Conservation (phyloP, 2,888 invertebrate species). For the Clostera curtula region DNA sequence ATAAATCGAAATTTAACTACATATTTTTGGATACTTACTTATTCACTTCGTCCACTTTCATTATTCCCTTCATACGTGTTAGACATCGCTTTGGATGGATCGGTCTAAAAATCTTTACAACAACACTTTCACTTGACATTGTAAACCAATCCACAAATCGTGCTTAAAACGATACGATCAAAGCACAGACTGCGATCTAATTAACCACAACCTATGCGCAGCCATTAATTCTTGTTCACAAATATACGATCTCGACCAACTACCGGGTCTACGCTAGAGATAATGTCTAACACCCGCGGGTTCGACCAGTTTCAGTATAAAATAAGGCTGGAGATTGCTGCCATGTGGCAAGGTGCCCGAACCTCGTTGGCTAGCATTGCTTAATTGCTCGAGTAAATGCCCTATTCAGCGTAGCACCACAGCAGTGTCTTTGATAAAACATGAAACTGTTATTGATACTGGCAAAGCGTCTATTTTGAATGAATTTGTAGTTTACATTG, state of each 20-base stretch:
- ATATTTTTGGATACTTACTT: too few relatives aligned
- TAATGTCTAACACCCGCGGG: conserved; percentile 23
- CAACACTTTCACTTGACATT: too few relatives aligned
- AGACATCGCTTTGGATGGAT: too few relatives aligned
- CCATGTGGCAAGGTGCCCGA: conserved; percentile 59
- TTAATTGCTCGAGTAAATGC: conserved; percentile 46
- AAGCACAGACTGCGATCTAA: not conserved
- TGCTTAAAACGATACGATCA: not conserved
- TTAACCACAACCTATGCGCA: conserved; percentile 1
- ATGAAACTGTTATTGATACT: conserved; percentile 28
- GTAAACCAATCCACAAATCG: too few relatives aligned
- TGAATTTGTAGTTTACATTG: too few relatives aligned
- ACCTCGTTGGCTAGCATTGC: conserved; percentile 37
- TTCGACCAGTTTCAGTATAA: conserved; percentile 33
- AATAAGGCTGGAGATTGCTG: conserved; percentile 36
- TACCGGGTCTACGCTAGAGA: conserved; percentile 15
- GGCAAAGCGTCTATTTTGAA: conserved; percentile 19
- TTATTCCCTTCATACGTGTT: too few relatives aligned
- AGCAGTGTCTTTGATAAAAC: conserved; percentile 33
- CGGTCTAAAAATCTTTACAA: too few relatives aligned
- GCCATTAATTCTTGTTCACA: conserved; percentile 9
- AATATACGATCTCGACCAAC: conserved; percentile 14
- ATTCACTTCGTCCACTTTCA: too few relatives aligned
- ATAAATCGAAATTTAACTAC: too few relatives aligned
- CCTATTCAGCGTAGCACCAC: conserved; percentile 38